A percentile compares a stretch with the other conserved stretches of the same genome.
phyloP scores from a whole-genome alignment of 2,888 invertebrate genomes.

The Anorthoa munda region DNA sequence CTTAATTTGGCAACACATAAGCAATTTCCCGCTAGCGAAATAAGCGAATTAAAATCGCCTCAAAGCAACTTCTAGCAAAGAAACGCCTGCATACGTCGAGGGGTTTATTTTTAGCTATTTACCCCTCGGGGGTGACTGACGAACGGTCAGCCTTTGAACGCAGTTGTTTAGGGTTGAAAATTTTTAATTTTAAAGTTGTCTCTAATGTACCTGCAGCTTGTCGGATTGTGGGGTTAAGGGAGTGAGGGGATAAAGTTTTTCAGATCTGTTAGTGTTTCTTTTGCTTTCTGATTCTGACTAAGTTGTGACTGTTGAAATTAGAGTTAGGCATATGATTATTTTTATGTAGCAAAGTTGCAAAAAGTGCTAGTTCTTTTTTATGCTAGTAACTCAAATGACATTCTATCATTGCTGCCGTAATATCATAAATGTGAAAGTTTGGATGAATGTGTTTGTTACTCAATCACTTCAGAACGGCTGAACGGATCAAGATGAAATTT shows the following conservation, averaged over 20 bases:
- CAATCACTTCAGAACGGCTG: too few species aligned
- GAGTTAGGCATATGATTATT: background rate
- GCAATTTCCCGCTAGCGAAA: slow-evolving; percentile 84
- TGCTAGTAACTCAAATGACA: too few species aligned
- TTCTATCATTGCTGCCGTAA: too few species aligned
- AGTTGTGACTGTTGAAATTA: slow-evolving; percentile 10
- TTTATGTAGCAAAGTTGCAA: background rate
- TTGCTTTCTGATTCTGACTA: slow-evolving; percentile 14
- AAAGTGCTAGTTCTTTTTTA: too few species aligned
- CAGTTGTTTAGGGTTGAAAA: slow-evolving; percentile 64
- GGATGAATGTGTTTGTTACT: too few species aligned
- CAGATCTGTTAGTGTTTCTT: background rate
- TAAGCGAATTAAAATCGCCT: slow-evolving; percentile 89
- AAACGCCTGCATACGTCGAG: slow-evolving; percentile 82
- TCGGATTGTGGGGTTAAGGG: slow-evolving; percentile 10
- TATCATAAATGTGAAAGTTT: too few species aligned
- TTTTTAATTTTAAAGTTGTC: slow-evolving; percentile 60
- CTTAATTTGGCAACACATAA: slow-evolving; percentile 84
- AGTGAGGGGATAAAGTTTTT: background rate
- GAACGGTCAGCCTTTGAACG: slow-evolving; percentile 83
- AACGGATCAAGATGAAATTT: too few species aligned
- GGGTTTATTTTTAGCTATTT: slow-evolving; percentile 85
- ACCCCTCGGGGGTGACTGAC: slow-evolving; percentile 74
- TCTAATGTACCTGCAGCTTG: slow-evolving; percentile 23
- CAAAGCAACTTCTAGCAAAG: slow-evolving; percentile 87